These are phyloP conservation scores for Zootoca vivipara DNA, from an alignment of 2,113 vertebrate genomes.

Conservation along the genomic window DNA sequence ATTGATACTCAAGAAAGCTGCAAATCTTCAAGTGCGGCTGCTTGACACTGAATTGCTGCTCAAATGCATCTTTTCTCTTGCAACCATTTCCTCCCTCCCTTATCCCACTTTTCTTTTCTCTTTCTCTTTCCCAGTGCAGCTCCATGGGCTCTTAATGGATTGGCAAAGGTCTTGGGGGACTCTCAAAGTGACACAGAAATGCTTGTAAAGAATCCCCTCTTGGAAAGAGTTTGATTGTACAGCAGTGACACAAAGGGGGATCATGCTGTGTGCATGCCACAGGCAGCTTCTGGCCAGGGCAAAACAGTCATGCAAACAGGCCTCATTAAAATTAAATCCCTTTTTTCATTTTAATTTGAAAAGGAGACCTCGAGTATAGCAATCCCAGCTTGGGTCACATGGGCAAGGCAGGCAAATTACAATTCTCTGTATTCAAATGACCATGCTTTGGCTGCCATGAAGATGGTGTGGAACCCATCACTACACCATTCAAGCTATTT, in stretches of 20 bases:
- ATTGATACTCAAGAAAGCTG: neutral
- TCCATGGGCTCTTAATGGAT: constrained; percentile 69
- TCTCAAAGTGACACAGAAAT: constrained; percentile 68
- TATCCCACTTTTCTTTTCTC: constrained; percentile 33
- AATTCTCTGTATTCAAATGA: neutral
- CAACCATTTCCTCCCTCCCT: neutral
- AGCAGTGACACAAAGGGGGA: constrained; percentile 66
- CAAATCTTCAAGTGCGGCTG: constrained; percentile 10
- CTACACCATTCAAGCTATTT: neutral
- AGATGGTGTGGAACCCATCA: neutral
- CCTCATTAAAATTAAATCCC: constrained; percentile 75
- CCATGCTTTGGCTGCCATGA: neutral
- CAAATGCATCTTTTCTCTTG: constrained; percentile 47
- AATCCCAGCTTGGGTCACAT: constrained; percentile 61
- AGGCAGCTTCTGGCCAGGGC: constrained; percentile 50
- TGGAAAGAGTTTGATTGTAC: constrained; percentile 64
- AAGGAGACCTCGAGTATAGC: constrained; percentile 65
- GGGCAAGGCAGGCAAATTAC: constrained; percentile 34
- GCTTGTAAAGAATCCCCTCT: constrained; percentile 64
- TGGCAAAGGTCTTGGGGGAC: constrained; percentile 62
- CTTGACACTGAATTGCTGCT: constrained; percentile 43
- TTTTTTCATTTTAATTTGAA: constrained; percentile 68
- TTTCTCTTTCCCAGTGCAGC: constrained; percentile 59
- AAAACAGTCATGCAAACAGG: constrained; percentile 59
- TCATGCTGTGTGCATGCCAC: constrained; percentile 52